Percentiles rank a stretch among this genome's conserved stretches.
Conservation (phyloP, 64 coral and sea anemone species). For the Porites lutea region DNA sequence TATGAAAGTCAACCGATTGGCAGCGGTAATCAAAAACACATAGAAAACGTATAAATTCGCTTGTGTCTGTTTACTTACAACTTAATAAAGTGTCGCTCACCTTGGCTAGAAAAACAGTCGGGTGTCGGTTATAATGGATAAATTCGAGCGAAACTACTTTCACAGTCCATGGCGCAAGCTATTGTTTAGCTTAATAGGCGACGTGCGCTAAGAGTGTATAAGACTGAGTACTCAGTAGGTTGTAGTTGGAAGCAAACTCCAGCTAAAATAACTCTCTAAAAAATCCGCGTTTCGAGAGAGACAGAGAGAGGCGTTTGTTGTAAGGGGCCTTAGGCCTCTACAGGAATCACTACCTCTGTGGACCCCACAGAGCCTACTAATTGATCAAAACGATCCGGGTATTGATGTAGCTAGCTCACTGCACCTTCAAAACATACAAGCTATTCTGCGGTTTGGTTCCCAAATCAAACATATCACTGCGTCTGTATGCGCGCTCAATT, state of each 20-base stretch:
- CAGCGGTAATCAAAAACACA: conserved; percentile 83
- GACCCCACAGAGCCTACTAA: conserved; percentile 58
- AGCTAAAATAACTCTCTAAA: neutral
- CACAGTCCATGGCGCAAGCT: conserved; percentile 69
- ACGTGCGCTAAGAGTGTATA: neutral
- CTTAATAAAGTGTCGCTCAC: conserved; percentile 83
- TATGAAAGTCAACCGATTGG: conserved; percentile 61
- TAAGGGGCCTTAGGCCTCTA: conserved; percentile 44
- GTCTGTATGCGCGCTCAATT: conserved; percentile 38
- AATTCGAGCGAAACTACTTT: conserved; percentile 61
- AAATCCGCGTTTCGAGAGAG: neutral
- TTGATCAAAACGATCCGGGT: conserved; percentile 74
- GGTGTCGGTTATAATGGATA: conserved; percentile 36
- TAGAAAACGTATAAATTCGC: conserved; percentile 69
- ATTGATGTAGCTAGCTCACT: conserved; percentile 13
- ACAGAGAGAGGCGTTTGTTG: neutral
- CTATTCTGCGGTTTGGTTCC: conserved; percentile 38
- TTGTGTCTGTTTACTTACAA: conserved; percentile 87
- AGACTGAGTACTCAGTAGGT: neutral
- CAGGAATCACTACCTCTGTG: neutral
- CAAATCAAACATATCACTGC: conserved; percentile 41
- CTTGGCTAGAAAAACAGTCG: conserved; percentile 82
- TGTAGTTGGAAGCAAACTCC: conserved; percentile 15
- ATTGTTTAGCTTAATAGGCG: conserved; percentile 11
- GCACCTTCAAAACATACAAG: conserved; percentile 29